Percentiles rank a stretch among this genome's conserved stretches.
Conservation (phyloP, 2,113 vertebrate species). For the Mesembrinibis cayennensis region DNA sequence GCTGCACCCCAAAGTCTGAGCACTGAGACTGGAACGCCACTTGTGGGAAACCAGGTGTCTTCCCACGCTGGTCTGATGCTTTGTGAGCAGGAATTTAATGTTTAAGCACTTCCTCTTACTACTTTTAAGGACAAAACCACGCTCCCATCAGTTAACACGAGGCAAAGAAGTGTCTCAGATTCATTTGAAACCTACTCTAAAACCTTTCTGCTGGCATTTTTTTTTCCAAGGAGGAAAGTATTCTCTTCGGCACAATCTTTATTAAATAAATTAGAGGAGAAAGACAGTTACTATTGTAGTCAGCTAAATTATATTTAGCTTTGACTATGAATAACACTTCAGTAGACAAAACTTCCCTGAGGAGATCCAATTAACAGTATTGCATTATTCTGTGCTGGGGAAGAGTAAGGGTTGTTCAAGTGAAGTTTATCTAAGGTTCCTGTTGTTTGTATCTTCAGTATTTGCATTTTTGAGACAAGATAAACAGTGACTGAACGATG, state of each 20-base stretch:
- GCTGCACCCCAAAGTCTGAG: not conserved
- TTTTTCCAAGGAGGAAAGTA: not conserved
- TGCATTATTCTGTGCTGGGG: not conserved
- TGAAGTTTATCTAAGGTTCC: not conserved
- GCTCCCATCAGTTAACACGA: not conserved
- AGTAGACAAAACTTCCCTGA: slow-evolving; percentile 34
- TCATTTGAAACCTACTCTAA: not conserved
- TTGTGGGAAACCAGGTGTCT: not conserved
- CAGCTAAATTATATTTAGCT: slow-evolving; percentile 52
- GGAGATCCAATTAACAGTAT: not conserved
- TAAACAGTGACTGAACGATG: not conserved
- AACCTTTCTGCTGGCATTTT: not conserved
- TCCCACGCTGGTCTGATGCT: accelerated
- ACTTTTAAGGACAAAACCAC: not conserved
- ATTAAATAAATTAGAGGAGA: slow-evolving; percentile 5
- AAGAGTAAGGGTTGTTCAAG: not conserved
- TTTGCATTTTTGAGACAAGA: slow-evolving; percentile 7
- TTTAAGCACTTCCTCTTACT: not conserved
- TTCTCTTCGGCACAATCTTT: not conserved
- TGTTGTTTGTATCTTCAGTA: not conserved
- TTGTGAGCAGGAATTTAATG: not conserved
- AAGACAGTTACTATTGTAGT: slow-evolving; percentile 11
- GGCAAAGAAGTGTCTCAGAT: not conserved
- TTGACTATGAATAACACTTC: slow-evolving; percentile 38
- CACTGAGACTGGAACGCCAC: accelerated